Base-by-base conservation (phyloP, 2,797 vertebrate genomes). In the Cryptoprocta ferox region DNA sequence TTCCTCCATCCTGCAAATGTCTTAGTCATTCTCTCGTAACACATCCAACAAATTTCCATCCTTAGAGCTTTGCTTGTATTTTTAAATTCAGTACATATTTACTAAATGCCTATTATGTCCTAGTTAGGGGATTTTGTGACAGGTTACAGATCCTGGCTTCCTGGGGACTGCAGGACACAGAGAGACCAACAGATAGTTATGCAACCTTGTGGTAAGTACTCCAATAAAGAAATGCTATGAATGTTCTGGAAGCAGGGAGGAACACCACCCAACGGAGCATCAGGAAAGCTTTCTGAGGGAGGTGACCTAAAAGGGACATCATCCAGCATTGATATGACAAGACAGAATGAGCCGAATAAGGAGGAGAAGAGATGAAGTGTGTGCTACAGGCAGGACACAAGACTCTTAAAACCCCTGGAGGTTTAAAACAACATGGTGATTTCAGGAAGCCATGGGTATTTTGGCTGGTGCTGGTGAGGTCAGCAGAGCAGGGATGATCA, bases 11-110 rank as follows among this genome's bases (percentile, higher is more conserved):
- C 37, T 85, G 84, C 65, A 53, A 96, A 93, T 73, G 10, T 39
- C 48, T 78, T 73, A 37, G 75, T 70, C 35, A 68, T 87, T 86
- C 32, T 68, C 45, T 35, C 3, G 0, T 56, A 80, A 66, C 30
- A 71, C 24, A 37, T 42, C 53, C n/a, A 95, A 93, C 61, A 84
- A 30, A 92, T 71, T 82, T 80, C 32, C 39, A 65, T 65, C 68
- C 68, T 91, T 45, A 70, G 11, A 84, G 66, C 56, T 92, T 91
- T 83, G 37, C 48, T 95, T 35, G 35, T 63, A 78, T 92, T 92
- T 96, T 65, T 94, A 94, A 87, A 87, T 2, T 84, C 32, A 88
- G 12, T 95, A 90, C 53, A 53, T 93, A 16, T 45, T 84, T 94
- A 88, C 35, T 91, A 89, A 96, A 78, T 91, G 6, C 18, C 50